phyloP scores from a whole-genome alignment of 2,888 invertebrate species.

The Meta bourneti region DNA sequence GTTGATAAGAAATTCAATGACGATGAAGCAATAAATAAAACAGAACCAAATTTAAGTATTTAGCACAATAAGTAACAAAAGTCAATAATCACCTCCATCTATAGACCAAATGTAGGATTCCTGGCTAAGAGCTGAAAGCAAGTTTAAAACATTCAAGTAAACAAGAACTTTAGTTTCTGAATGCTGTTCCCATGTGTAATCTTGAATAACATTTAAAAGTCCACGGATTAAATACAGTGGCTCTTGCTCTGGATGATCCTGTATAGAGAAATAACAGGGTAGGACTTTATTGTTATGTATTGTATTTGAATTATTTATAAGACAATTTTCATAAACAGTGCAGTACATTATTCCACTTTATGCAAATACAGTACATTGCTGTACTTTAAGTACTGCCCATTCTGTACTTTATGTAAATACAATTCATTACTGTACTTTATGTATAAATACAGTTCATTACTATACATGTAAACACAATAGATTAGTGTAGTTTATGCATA shows the following conservation, averaged over 20 bases:
- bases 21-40: too few species aligned
- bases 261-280: slow-evolving; percentile 77
- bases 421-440: too few species aligned
- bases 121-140: slow-evolving; percentile 89
- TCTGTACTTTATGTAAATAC: too few species aligned
- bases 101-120: slow-evolving; percentile 93
- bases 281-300: not conserved
- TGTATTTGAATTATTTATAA: not conserved
- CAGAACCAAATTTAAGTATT: not conserved
- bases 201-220: slow-evolving; percentile 89
- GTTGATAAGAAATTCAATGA: too few species aligned
- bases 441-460: too few species aligned
- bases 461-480: too few species aligned
- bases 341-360: too few species aligned
- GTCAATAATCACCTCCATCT: slow-evolving; percentile 83
- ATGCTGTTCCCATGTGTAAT: slow-evolving; percentile 82
- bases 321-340: not conserved
- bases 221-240: slow-evolving; percentile 90
- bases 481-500: too few species aligned
- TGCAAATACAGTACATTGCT: not conserved
- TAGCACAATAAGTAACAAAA: not conserved
- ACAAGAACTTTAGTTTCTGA: slow-evolving; percentile 86
- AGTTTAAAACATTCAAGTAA: slow-evolving; percentile 88
- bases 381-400: too few species aligned
- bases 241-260: slow-evolving; percentile 94